A percentile compares a stretch with the other conserved stretches of the same genome.
phyloP scores from a whole-genome alignment of 2,888 invertebrate species.

The Drosophila meridionalis region DNA sequence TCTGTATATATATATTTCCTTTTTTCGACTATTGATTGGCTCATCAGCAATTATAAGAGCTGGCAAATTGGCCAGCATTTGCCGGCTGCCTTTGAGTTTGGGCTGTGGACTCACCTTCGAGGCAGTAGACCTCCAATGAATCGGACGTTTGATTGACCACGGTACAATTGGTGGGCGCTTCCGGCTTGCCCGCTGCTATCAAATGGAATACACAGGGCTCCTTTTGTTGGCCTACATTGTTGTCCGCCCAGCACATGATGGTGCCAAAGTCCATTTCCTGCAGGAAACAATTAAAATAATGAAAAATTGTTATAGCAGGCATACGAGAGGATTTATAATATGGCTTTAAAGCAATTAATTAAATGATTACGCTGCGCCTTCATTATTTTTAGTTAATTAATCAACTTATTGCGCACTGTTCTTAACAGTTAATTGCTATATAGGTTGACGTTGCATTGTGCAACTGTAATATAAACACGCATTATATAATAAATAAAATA shows the following conservation, averaged over 20 bases:
- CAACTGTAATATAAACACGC: conserved; percentile 47
- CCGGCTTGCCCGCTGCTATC: conserved; percentile 92
- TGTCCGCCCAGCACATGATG: conserved; percentile 91
- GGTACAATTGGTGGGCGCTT: conserved; percentile 91
- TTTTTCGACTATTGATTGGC: conserved; percentile 69
- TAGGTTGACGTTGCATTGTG: conserved; percentile 19
- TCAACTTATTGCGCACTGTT: conserved; percentile 15
- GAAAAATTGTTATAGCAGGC: neutral
- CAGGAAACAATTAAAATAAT: conserved; percentile 22
- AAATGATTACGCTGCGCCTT: conserved; percentile 2
- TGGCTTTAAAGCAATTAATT: conserved; percentile 12
- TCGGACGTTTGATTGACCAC: conserved; percentile 91
- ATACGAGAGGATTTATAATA: neutral
- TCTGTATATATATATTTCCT: neutral
- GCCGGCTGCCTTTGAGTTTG: conserved; percentile 17
- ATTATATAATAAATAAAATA: conserved; percentile 56
- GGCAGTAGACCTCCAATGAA: conserved; percentile 90
- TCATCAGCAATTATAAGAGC: conserved; percentile 75
- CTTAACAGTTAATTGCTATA: conserved; percentile 7
- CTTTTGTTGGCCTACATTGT: conserved; percentile 89
- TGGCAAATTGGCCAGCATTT: conserved; percentile 59
- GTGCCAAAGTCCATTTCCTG: conserved; percentile 91
- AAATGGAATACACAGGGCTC: conserved; percentile 92
- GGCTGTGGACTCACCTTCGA: conserved; percentile 85
- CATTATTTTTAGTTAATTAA: conserved; percentile 16